Evolutionary conservation across 2,888 invertebrate genomes (phyloP).

Genomic region (Catocala fraxini): DNA sequence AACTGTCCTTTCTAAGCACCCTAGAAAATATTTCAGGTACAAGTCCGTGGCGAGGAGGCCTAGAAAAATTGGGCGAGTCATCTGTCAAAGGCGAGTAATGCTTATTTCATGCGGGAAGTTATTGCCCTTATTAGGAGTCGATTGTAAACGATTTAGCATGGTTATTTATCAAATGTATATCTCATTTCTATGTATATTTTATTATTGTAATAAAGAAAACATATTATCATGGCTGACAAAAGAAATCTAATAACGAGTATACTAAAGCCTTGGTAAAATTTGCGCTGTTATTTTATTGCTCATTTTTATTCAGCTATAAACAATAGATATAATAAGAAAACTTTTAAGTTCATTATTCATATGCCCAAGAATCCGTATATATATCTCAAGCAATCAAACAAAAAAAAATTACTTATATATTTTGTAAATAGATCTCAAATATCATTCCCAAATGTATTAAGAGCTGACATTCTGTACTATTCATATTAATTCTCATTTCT

Average conservation of each 20-base stretch:
- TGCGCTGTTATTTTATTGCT: too few relatives aligned
- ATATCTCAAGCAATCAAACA: too few relatives aligned
- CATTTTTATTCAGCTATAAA: too few relatives aligned
- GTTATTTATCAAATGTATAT: constrained; percentile 61
- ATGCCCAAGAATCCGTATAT: too few relatives aligned
- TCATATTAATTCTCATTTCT: too few relatives aligned
- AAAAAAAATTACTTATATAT: too few relatives aligned
- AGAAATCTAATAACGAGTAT: background rate
- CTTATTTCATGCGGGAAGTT: constrained; percentile 76
- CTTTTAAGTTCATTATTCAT: too few relatives aligned
- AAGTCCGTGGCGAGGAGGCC: constrained; percentile 47
- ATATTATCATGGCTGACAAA: constrained; percentile 7
- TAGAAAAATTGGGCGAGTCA: constrained; percentile 53
- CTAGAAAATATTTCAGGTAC: constrained; percentile 32
- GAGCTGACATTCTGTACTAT: too few relatives aligned
- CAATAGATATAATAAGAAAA: too few relatives aligned
- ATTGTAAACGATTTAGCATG: constrained; percentile 66
- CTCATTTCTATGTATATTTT: constrained; percentile 25
- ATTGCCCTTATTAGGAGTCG: constrained; percentile 74
- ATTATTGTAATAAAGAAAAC: constrained; percentile 5
- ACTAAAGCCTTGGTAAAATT: background rate
- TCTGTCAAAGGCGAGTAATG: constrained; percentile 74
- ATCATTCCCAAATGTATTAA: too few relatives aligned
- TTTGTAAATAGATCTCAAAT: too few relatives aligned
- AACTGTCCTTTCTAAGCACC: constrained; percentile 42